Conservation (phyloP, 2,113 vertebrate genomes). For the Ailurus styani region DNA sequence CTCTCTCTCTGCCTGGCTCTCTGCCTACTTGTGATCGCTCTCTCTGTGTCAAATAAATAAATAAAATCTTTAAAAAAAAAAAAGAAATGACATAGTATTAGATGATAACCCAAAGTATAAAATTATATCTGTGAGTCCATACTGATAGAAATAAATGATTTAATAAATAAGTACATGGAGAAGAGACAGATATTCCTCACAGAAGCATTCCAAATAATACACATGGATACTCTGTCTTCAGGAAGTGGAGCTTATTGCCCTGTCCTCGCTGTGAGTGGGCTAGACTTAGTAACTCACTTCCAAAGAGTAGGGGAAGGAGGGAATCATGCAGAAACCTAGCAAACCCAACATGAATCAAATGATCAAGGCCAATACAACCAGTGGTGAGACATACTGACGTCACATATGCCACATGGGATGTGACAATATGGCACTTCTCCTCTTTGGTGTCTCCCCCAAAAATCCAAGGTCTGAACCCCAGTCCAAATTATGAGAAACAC, state of each 20-base stretch:
- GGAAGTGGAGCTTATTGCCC: background rate
- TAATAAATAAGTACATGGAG: background rate
- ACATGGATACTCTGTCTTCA: too few species aligned
- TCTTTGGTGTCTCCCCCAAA: background rate
- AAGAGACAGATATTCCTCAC: background rate
- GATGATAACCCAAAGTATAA: background rate
- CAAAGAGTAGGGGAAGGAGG: background rate
- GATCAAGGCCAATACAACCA: background rate
- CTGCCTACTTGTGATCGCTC: too few species aligned
- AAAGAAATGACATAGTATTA: background rate
- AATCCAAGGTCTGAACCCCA: background rate
- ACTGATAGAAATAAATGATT: background rate
- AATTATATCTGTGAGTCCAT: background rate
- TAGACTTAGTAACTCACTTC: background rate
- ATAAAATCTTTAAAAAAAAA: too few species aligned
- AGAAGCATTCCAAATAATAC: background rate
- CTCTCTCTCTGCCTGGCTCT: too few species aligned
- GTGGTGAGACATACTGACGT: background rate
- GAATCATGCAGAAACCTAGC: background rate
- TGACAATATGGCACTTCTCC: background rate
- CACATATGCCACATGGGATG: background rate
- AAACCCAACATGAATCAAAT: background rate
- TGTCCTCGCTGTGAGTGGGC: background rate
- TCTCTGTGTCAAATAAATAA: too few species aligned
- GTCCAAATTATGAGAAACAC: background rate